A percentile compares a stretch with the other conserved stretches of the same genome.
phyloP scores from a whole-genome alignment of 2,888 invertebrate species.

The Chymomyza procnemis region DNA sequence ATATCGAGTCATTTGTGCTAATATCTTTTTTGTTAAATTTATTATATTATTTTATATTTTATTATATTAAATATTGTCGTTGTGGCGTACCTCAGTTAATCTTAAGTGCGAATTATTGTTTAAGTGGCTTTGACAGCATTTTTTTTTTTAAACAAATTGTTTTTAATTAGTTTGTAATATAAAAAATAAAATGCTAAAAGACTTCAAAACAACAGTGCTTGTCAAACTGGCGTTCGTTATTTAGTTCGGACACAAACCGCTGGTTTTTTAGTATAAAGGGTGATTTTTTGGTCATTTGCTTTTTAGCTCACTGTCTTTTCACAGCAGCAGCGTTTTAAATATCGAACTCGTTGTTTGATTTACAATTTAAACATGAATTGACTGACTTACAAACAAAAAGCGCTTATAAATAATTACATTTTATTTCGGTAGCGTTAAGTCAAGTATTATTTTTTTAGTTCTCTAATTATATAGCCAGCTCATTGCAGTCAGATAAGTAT shows the following conservation, averaged over 20 bases:
- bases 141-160: not conserved
- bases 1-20: constrained; percentile 73
- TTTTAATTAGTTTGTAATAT: not conserved
- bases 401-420: too few relatives aligned
- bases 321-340: too few relatives aligned
- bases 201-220: not conserved
- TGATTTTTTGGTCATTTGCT: too few relatives aligned
- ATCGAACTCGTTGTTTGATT: too few relatives aligned
- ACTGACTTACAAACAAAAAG: too few relatives aligned
- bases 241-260: not conserved
- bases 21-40: constrained; percentile 39
- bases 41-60: constrained; percentile 8
- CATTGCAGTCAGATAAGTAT: too few relatives aligned
- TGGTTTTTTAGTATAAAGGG: too few relatives aligned
- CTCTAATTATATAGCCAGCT: too few relatives aligned
- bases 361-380: too few relatives aligned
- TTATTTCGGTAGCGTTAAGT: too few relatives aligned
- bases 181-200: not conserved
- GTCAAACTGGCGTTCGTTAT: not conserved
- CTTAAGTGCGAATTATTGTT: not conserved
- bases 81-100: constrained; percentile 59
- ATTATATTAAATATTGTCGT: constrained; percentile 17
- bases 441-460: too few relatives aligned
- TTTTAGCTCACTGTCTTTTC: too few relatives aligned
- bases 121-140: not conserved